Evolutionary conservation across 2,113 vertebrate genomes (phyloP).

Genomic region (Barbus barbus): DNA sequence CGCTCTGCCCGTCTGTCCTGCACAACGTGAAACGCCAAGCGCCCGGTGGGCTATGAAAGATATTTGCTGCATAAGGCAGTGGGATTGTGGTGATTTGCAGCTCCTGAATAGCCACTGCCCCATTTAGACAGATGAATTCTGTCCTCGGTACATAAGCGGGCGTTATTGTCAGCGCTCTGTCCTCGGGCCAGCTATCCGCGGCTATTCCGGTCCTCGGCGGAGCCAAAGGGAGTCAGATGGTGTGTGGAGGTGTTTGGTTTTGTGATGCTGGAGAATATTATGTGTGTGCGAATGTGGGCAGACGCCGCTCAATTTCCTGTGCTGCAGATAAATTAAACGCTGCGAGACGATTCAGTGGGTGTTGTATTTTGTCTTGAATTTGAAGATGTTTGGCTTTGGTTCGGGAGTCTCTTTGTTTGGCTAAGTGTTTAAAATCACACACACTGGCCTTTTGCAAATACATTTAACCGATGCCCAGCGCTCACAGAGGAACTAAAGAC

Average conservation of each 20-base stretch:
- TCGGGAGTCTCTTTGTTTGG: background rate
- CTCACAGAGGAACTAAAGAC: background rate
- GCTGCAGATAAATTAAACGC: slow-evolving; percentile 20
- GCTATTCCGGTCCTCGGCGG: background rate
- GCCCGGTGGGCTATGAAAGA: background rate
- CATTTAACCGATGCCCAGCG: background rate
- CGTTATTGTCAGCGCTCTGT: background rate
- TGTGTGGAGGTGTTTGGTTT: slow-evolving; percentile 41
- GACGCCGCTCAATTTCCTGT: slow-evolving; percentile 13
- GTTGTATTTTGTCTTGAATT: slow-evolving; percentile 8
- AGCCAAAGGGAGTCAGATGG: slow-evolving; percentile 34
- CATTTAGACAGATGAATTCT: background rate
- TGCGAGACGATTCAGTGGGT: slow-evolving; percentile 14
- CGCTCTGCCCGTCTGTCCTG: background rate
- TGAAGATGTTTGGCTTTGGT: slow-evolving; percentile 1
- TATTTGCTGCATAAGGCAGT: background rate
- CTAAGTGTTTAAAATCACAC: background rate
- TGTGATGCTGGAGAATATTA: background rate
- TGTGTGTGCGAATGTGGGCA: slow-evolving; percentile 37
- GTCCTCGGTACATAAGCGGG: background rate
- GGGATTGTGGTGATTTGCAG: background rate
- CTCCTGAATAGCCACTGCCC: background rate
- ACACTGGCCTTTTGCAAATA: background rate
- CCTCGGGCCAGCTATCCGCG: background rate
- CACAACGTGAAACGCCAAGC: background rate